phyloP scores from a whole-genome alignment of 2,113 vertebrate species.

The Lonchura striata region DNA sequence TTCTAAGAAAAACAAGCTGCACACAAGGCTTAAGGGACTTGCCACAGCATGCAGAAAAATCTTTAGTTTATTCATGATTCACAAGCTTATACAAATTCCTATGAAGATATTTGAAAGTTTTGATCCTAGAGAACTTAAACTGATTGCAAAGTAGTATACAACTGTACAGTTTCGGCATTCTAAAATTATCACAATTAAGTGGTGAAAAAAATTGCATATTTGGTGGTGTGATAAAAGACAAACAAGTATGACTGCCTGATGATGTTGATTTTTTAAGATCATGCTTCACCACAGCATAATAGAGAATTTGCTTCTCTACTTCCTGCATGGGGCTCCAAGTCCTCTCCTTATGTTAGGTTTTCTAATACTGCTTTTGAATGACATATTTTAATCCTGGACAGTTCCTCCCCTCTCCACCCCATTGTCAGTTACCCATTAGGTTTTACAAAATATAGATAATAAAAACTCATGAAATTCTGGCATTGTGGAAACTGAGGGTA shows the following conservation, averaged over 20 bases:
- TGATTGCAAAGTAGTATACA: neutral
- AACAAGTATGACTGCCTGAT: neutral
- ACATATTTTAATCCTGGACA: neutral
- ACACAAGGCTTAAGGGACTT: neutral
- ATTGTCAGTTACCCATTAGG: neutral
- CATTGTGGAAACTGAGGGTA: neutral
- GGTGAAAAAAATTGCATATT: neutral
- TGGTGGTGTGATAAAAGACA: neutral
- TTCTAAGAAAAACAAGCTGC: neutral
- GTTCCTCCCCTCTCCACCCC: neutral
- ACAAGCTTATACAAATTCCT: neutral
- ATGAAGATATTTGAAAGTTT: neutral
- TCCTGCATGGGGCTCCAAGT: neutral
- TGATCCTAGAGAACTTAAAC: neutral
- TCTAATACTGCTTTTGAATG: neutral
- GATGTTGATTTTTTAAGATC: neutral
- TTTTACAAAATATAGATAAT: neutral
- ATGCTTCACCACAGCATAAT: neutral
- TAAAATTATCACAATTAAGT: neutral
- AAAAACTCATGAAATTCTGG: neutral
- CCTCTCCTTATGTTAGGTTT: neutral
- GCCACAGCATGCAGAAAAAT: neutral
- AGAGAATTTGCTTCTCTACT: neutral
- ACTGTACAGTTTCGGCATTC: neutral
- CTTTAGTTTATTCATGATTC: neutral